Evolutionary conservation across 2,888 invertebrate species (phyloP).

Genomic region (Zele albiditarsus): DNA sequence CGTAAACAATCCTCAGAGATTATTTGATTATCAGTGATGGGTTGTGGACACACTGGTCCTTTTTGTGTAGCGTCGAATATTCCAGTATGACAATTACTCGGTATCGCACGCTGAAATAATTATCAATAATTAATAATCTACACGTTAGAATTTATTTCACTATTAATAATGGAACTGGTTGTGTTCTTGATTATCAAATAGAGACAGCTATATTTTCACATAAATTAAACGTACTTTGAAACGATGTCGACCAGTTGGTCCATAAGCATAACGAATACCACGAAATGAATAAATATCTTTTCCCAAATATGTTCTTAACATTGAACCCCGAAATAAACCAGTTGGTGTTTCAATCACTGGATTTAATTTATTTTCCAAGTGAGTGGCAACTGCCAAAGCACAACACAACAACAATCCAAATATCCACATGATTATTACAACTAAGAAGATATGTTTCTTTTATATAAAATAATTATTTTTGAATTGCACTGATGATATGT

Average conservation of each 20-base stretch:
- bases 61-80: conserved; percentile 76
- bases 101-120: conserved; percentile 73
- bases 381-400: background rate
- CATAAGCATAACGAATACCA: conserved; percentile 59
- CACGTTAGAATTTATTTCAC: too few relatives aligned
- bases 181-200: too few relatives aligned
- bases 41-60: conserved; percentile 76
- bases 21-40: conserved; percentile 49
- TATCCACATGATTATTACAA: background rate
- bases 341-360: conserved; percentile 35
- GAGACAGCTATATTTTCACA: background rate
- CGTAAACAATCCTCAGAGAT: conserved; percentile 78
- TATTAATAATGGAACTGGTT: too few relatives aligned
- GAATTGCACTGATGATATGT: too few relatives aligned
- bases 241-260: conserved; percentile 56
- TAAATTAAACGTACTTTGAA: conserved; percentile 55
- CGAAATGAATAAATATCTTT: conserved; percentile 60
- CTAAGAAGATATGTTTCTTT: too few relatives aligned
- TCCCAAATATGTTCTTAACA: conserved; percentile 54
- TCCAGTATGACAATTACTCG: conserved; percentile 73
- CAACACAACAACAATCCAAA: background rate
- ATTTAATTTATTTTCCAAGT: background rate
- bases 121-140: too few relatives aligned
- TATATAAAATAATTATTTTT: too few relatives aligned
- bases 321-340: conserved; percentile 58